These are phyloP conservation scores for Tiaroga cobitis DNA, from an alignment of 2,797 vertebrate species.

Conservation along the genomic window DNA sequence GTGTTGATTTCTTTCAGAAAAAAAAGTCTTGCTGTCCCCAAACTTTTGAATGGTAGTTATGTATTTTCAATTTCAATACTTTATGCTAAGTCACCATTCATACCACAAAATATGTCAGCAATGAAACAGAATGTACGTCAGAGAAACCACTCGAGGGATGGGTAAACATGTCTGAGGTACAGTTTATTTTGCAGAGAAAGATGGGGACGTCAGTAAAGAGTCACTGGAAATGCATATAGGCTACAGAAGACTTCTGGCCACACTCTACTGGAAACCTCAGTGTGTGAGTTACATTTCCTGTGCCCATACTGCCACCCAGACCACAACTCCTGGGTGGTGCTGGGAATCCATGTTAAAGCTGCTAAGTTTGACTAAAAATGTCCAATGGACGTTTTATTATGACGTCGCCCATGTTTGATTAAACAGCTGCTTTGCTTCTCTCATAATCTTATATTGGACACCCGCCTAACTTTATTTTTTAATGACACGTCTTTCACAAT, in stretches of 20 bases:
- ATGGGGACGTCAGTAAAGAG: constrained; percentile 54
- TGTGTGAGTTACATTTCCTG: constrained; percentile 61
- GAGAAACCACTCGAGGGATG: constrained; percentile 37
- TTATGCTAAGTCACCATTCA: background rate
- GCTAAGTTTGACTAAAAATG: constrained; percentile 61
- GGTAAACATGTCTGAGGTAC: constrained; percentile 25
- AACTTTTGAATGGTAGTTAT: background rate
- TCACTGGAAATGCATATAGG: constrained; percentile 49
- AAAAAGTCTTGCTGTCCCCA: too few species aligned
- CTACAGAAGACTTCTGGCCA: constrained; percentile 54
- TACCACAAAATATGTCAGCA: constrained; percentile 12
- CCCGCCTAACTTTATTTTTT: constrained; percentile 45
- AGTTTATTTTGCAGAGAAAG: constrained; percentile 49
- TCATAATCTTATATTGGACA: constrained; percentile 55
- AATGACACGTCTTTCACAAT: constrained; percentile 28
- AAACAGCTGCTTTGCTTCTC: constrained; percentile 53
- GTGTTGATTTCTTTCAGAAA: background rate
- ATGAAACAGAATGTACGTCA: background rate
- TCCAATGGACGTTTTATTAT: constrained; percentile 51
- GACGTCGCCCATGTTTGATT: constrained; percentile 62
- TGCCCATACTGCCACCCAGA: constrained; percentile 55
- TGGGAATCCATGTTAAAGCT: constrained; percentile 54
- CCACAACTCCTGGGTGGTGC: constrained; percentile 69
- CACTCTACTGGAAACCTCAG: constrained; percentile 57
- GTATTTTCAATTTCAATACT: background rate